A percentile compares a stretch with the other conserved stretches of the same genome.
Conservation (phyloP, 2,888 invertebrate species). For the Tachina fera region DNA sequence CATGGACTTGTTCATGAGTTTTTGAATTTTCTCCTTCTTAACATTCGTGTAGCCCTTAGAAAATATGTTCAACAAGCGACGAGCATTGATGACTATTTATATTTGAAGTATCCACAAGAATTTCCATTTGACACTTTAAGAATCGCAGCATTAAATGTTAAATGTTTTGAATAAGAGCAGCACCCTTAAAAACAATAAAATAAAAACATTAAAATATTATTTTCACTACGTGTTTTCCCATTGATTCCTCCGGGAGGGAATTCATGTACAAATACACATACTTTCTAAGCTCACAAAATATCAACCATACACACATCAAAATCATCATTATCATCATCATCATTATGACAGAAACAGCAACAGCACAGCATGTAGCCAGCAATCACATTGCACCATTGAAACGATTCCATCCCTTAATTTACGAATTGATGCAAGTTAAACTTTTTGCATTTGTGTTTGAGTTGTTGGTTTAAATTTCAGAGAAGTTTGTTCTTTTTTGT, state of each 20-base stretch:
- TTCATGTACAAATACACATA: conserved; percentile 17
- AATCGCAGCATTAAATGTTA: background rate
- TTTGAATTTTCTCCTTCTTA: too few relatives aligned
- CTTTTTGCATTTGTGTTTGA: background rate
- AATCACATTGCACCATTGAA: conserved; percentile 36
- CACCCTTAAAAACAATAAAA: conserved; percentile 17
- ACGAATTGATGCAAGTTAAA: conserved; percentile 16
- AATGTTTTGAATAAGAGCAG: conserved; percentile 12
- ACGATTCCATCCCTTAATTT: conserved; percentile 25
- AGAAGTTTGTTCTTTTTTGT: background rate
- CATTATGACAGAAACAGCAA: background rate
- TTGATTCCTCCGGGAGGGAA: conserved; percentile 10
- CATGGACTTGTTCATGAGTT: too few relatives aligned
- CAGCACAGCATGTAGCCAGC: conserved; percentile 8
- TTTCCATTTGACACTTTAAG: background rate
- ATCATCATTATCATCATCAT: background rate
- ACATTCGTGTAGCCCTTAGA: too few relatives aligned
- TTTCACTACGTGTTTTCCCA: conserved; percentile 45
- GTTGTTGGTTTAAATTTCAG: conserved; percentile 3
- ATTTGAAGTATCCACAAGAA: too few relatives aligned
- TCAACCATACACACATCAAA: background rate
- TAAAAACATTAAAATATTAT: conserved; percentile 26
- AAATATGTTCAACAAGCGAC: too few relatives aligned
- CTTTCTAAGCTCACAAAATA: conserved; percentile 13
- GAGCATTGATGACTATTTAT: too few relatives aligned